Conservation (phyloP, 2,797 vertebrate species). For the Clarias platycephalus region DNA sequence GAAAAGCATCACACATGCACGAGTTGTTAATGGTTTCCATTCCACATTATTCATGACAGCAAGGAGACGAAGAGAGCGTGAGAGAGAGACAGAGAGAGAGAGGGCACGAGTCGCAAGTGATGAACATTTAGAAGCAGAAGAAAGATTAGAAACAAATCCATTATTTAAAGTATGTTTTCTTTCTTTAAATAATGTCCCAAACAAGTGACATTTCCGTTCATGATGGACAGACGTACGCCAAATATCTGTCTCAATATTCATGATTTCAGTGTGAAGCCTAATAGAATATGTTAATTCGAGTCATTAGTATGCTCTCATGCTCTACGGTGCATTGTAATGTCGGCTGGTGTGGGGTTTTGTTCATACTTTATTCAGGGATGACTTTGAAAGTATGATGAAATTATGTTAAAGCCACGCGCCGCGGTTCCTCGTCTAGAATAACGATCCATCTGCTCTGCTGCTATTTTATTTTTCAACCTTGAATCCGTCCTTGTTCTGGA, state of each 20-base stretch:
- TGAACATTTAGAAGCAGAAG: slow-evolving; percentile 1
- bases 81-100: not conserved
- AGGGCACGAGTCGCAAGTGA: not conserved
- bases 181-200: not conserved
- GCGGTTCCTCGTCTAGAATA: not conserved
- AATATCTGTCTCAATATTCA: not conserved
- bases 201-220: not conserved
- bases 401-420: not conserved
- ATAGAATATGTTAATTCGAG: not conserved
- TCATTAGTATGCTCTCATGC: not conserved
- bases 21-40: slow-evolving; percentile 72
- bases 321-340: not conserved
- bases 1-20: slow-evolving; percentile 64
- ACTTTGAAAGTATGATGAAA: slow-evolving; percentile 2
- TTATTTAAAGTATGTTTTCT: not conserved
- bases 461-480: not conserved
- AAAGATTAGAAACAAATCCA: not conserved
- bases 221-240: not conserved
- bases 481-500: not conserved
- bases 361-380: not conserved
- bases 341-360: not conserved
- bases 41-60: slow-evolving; percentile 42
- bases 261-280: not conserved
- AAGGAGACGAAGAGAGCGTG: slow-evolving; percentile 14
- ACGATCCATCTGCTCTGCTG: not conserved